Percentiles rank a stretch among this genome's conserved stretches.
These are phyloP conservation scores for Spatula versicolor DNA, from an alignment of 2,797 vertebrate genomes.

Conservation along the genomic window DNA sequence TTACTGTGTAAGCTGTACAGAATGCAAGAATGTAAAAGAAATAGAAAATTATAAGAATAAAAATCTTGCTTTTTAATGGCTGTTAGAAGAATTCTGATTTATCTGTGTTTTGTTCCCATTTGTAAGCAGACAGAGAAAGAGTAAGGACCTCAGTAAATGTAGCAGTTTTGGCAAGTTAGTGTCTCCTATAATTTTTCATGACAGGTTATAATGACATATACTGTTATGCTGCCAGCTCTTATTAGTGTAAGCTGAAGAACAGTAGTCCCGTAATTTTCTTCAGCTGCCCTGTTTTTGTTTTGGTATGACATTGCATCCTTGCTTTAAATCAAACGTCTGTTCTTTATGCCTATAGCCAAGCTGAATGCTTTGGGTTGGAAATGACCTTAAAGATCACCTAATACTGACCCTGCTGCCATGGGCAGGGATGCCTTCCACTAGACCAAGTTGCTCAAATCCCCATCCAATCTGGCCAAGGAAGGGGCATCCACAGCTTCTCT, in stretches of 20 bases:
- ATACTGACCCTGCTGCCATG: no score
- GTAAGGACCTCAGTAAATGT: not conserved
- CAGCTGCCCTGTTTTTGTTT: not conserved
- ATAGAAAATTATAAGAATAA: not conserved
- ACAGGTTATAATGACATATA: constrained; percentile 50
- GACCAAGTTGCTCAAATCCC: no score
- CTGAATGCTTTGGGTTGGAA: not conserved
- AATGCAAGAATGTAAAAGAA: not conserved
- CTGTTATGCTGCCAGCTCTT: constrained; percentile 42
- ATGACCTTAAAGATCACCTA: no score
- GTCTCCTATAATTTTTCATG: constrained; percentile 61
- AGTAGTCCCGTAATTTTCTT: constrained; percentile 34
- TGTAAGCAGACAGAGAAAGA: constrained; percentile 1
- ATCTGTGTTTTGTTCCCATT: not conserved
- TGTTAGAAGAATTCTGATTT: not conserved
- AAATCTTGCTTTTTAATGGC: not conserved
- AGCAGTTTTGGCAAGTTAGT: constrained; percentile 33
- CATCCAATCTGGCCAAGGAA: no score
- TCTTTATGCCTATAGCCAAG: constrained; percentile 13
- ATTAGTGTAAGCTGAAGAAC: constrained; percentile 36
- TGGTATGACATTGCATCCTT: constrained; percentile 35
- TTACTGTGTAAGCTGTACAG: not conserved
- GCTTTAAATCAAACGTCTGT: constrained; percentile 52
- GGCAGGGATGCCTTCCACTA: no score
- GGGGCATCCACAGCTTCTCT: no score